Evolutionary conservation across 92 coral and sea anemone genomes (phyloP), one percentile per base, ranked within the genome.

Genomic region (Scolanthus callimorphus): DNA sequence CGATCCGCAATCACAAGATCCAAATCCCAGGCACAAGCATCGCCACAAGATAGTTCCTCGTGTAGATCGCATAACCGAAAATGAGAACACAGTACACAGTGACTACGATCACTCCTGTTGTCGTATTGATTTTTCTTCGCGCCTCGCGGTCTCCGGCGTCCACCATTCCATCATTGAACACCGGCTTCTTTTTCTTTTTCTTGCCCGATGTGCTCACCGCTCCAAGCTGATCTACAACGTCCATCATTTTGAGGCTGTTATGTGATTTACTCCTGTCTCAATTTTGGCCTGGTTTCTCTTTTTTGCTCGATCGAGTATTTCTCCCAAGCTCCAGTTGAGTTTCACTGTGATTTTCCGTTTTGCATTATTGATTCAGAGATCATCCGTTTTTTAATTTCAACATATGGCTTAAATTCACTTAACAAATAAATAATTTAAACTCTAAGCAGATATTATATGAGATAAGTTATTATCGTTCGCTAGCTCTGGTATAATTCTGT

Each of bases 21-120:
- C 90, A 84, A 27, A 84, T 85, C 19, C 88, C 99, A 20, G 95
- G 87, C 23, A 94, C 91, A 22, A 94, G 67, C 86, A 94, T 67
- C 58, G 88, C 85, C 17, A 94, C 91, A 49, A 90, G 73, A 46
- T 80, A 84, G 44, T 94, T 90, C 51, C 82, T 81, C 17, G 99
- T 94, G 65, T 76, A 72, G 11, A 81, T 47, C 13, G 99, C 99
- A 37, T 81, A 85, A 2, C 85, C 81, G 61, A 94, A 75, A 50
- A 94, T 73, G 31, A 80, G 54, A 53, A 88, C 78, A 56, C 83
- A 84, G 60, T 73, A 84, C 10, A 71, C 65, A 25, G 74, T 82
- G 2, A 81, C 95, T 3, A 94, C 56, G 11, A 67, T 27, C 13
- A 80, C 49, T 9, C 89, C 91, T 17, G 79, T 65, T 29, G 81